Conservation (phyloP, 2,888 invertebrate genomes). For the Lepetodrilus schrolli region DNA sequence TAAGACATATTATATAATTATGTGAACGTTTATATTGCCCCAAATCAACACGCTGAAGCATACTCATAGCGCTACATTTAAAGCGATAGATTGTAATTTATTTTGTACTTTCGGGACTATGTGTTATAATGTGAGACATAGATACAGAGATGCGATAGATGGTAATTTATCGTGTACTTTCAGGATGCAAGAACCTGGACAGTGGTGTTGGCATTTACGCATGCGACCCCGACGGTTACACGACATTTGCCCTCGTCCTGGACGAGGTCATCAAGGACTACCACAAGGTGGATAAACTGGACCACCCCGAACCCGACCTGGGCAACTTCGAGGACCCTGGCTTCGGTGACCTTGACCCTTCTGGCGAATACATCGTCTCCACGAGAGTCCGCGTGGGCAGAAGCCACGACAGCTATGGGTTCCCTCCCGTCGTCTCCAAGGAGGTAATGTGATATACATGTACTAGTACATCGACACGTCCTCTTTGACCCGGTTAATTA, state of each 20-base stretch:
- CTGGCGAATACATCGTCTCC: constrained; percentile 53
- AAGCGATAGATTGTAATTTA: no score
- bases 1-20: no score
- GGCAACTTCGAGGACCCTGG: constrained; percentile 90
- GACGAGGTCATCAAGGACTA: constrained; percentile 90
- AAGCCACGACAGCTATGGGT: constrained; percentile 55
- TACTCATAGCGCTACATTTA: no score
- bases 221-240: constrained; percentile 96
- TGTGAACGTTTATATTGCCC: no score
- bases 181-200: constrained; percentile 48
- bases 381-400: constrained; percentile 62
- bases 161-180: no score
- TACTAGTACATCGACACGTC: no score
- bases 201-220: constrained; percentile 87
- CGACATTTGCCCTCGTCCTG: constrained; percentile 92
- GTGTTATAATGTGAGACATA: no score
- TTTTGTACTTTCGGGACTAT: no score
- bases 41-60: no score
- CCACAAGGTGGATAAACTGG: constrained; percentile 73
- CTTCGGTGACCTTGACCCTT: constrained; percentile 74
- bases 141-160: no score
- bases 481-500: no score
- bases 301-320: constrained; percentile 90
- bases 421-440: constrained; percentile 84
- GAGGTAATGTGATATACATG: constrained; percentile 39